Percentiles rank a stretch among this genome's conserved stretches.
These are phyloP conservation scores for Condylura cristata DNA, from an alignment of 2,113 vertebrate species.

Conservation along the genomic window DNA sequence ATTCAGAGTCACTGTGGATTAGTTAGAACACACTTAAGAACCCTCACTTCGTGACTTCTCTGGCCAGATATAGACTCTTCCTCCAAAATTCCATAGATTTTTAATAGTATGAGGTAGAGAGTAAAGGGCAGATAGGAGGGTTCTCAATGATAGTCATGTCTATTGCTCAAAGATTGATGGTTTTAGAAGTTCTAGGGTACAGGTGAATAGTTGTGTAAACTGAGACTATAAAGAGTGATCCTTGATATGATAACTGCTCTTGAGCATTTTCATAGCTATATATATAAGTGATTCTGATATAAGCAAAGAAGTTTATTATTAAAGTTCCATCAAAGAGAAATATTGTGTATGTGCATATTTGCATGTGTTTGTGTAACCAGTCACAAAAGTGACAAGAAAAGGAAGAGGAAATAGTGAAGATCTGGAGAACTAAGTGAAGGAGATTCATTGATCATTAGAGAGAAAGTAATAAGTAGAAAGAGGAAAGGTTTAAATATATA, in stretches of 20 bases:
- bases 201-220: constrained; percentile 6
- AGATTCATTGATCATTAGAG: neutral
- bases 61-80: neutral
- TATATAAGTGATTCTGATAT: neutral
- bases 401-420: neutral
- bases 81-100: neutral
- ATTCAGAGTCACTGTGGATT: constrained; percentile 30
- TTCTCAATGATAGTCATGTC: neutral
- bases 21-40: neutral
- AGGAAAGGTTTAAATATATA: constrained; percentile 10
- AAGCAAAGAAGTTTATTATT: neutral
- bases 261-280: neutral
- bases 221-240: constrained; percentile 15
- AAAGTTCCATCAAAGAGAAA: constrained; percentile 13
- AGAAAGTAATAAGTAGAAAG: neutral
- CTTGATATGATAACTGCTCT: neutral
- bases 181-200: neutral
- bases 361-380: neutral
- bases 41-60: neutral
- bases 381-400: neutral
- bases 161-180: constrained; percentile 14
- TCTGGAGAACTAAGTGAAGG: neutral
- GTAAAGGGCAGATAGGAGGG: neutral
- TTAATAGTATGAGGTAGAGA: neutral
- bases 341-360: neutral